Evolutionary conservation across 1,140 invertebrate species (phyloP), one percentile per base, ranked within the genome.

Genomic region (Ectropis grisescens): DNA sequence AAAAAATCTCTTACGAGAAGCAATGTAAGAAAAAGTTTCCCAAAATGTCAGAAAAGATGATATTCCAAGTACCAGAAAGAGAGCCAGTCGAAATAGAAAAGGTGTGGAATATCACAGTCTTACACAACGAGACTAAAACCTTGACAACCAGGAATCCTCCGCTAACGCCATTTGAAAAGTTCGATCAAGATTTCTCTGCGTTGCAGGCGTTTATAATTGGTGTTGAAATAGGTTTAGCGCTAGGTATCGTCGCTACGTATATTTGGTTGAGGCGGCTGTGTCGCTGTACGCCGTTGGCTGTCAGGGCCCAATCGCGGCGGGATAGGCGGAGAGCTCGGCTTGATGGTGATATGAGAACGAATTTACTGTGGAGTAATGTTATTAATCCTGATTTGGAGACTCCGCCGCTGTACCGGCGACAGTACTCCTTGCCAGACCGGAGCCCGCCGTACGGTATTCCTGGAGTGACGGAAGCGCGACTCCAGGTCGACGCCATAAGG

Each of bases 1-100:
- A 48, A 13, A 53, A 58, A 2, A 64, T 82, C 22, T 57, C 53
- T 16, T 76, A 78, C 37, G 40, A 56, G 2, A 74, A 60, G 15
- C 58, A 70, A 39, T 82, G 76, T 37, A 60, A 47, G 11, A 64
- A 56, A 29, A 61, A 41, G 33, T 11, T 37, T 2, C 56, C 59
- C 1, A 75, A 78, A 26, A 80, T 62, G 61, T 82, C 64, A 19
- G 79, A 82, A 46, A 82, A 81, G 47, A 82, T 83, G 34, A 72
- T 82, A 32, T 65, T 57, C 2, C 29, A 58, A 5, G 54, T 57
- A 7, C 16, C 38, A 11, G 46, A 59, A 19, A 58, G 27, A 41
- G 28, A 54, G 8, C 43, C 64, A 14, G 50, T 74, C 2, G 69
- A 81, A 31, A 37, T 82, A 2, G 50, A 54, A 30, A 43, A 64